Base-by-base conservation (phyloP, 2,113 vertebrate genomes). In the Ammodytes marinus region DNA sequence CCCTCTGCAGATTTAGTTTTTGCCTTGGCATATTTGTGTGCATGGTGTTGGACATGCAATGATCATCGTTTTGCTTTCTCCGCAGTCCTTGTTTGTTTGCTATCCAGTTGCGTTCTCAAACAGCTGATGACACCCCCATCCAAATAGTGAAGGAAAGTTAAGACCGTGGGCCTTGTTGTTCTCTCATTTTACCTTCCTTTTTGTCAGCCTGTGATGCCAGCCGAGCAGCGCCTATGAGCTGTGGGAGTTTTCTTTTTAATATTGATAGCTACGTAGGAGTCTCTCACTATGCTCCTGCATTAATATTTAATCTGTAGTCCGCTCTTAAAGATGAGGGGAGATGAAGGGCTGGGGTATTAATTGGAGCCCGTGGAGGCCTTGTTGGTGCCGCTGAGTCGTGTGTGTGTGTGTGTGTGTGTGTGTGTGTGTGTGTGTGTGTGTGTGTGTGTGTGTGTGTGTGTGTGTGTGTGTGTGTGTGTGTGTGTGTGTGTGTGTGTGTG, bases 251-350 rank as follows among this genome's bases (percentile, higher is more conserved):
- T 79, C 77, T 70, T 80, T 88, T 78, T 77, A 86, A 86, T 93
- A 92, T 92, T 91, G 90, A 93, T 92, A 87, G 68, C 77, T 71
- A 61, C 80, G 83, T 84, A 87, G 88, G 88, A 89, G 88, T 90
- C 90, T 84, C 58, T 88, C 73, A 83, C 85, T 86, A 39, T 76
- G 86, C 86, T 69, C 78, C 79, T 43, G 75, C 88, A 94, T 95
- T 82, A 95, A 95, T 95, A 95, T 95, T 95, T 95, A 93, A 95
- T 95, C 86, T 80, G 80, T 77, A 90, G 84, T 81, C 85, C 77
- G 86, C 87, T 88, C 87, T 94, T 92, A 90, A 94, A 94, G 91
- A 85, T 91, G 87, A 86, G 78, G 88, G 86, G 72, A 90, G 88
- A 75, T 90, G 90, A 94, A 92, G 84, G 89, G 83, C 77, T 88